These are phyloP conservation scores for Ammodytes marinus DNA, from an alignment of 2,113 vertebrate genomes.

Conservation along the genomic window DNA sequence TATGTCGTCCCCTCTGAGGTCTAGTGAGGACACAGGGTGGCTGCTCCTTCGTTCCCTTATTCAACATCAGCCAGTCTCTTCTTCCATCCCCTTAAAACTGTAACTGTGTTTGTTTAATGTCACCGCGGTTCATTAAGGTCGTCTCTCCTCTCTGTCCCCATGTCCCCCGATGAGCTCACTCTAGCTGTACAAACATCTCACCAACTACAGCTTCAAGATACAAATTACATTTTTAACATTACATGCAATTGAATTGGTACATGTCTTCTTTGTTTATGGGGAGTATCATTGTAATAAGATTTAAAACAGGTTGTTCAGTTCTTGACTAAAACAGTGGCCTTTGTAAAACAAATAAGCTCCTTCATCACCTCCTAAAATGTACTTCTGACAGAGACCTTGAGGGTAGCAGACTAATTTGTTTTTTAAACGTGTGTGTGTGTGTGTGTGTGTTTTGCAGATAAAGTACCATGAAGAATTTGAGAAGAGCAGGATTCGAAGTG, in stretches of 20 bases:
- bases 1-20: constrained; percentile 38
- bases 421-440: neutral
- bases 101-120: neutral
- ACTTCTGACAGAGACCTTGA: neutral
- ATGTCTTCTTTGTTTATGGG: neutral
- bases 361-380: constrained; percentile 55
- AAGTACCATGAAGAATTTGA: constrained; percentile 98
- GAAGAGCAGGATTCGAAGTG: constrained; percentile 90
- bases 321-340: neutral
- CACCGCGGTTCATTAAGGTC: neutral
- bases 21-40: constrained; percentile 27
- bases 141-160: neutral
- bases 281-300: neutral
- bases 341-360: neutral
- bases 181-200: neutral
- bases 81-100: neutral
- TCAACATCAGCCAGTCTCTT: constrained; percentile 7
- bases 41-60: neutral
- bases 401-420: neutral
- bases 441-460: constrained; percentile 82
- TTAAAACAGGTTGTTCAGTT: neutral
- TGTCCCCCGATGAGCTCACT: neutral
- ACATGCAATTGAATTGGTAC: neutral
- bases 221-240: neutral
- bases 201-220: neutral